Base-by-base conservation (phyloP, 2,113 vertebrate species). In the Eptesicus fuscus region DNA sequence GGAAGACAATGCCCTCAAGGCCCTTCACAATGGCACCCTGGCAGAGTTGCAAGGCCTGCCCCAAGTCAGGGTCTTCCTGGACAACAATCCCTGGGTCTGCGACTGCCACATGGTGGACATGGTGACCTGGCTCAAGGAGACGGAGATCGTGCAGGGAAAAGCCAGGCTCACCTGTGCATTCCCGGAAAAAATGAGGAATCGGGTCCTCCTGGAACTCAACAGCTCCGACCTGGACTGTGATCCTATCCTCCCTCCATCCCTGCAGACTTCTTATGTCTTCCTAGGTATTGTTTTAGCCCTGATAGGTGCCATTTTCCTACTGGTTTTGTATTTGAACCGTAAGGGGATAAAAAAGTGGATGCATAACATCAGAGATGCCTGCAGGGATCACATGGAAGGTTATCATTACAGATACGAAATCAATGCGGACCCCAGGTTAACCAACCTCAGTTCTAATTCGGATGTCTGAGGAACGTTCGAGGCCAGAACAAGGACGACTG, bases 321-420 rank as follows among this genome's bases (percentile, higher is more conserved):
- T 99, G 80, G 99, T 99, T 97, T 99, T 99, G 96, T 99, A 99
- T 98, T 98, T 99, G 97, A 99, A 99, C 98, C 98, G 99, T 89
- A 99, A 99, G 96, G 99, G 99, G 84, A 99, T 99, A 98, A 99
- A 99, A 98, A 99, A 99, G 96, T 99, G 99, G 99, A 99, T 99
- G 80, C 99, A 99, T 97, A 99, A 99, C 98, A 99, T 99, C 97
- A 98, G 99, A 97, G 99, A 99, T 74, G 99, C 99, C 77, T 99
- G 99, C 97, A 98, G 99, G 98, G 99, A 99, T 98, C 99, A 99
- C 97, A 99, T 99, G 99, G 99, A 99, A 96, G 99, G 99, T 11
- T 99, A 99, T 98, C 99, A 99, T 98, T 99, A 99, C 98, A 98
- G 99, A 98, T 99, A 99, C 0, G 99, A 99, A 98, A 99, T 99